Evolutionary conservation across 2,113 vertebrate genomes (phyloP), one percentile per base, ranked within the genome.

Genomic region (Petrocephalus microphthalmus): DNA sequence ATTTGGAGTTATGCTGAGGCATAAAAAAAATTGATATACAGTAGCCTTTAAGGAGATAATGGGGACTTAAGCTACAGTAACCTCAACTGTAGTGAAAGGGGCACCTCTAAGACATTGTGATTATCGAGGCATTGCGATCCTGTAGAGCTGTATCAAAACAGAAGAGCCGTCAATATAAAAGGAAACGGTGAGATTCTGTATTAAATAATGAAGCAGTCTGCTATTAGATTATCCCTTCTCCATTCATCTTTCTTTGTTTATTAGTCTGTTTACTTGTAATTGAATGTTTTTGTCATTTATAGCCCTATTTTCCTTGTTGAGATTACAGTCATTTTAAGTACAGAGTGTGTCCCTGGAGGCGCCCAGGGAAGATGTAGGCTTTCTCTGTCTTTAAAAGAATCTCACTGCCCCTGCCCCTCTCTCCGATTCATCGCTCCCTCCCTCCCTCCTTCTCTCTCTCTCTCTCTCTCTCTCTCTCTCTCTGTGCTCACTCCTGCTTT

Each of bases 311-410:
- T 87, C 60, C 71, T 42, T 67, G 47, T 57, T 89, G 84, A 85
- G 29, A 82, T 51, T 87, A 52, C 51, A 78, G 64, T 57, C 78
- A 89, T 89, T 89, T 86, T 19, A 91, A 90, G 45, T 56, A 49
- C 74, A 88, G 88, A 37, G 57, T 74, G 54, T 90, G 84, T 89
- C 89, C 78, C 67, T 87, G 37, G 33, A 88, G 91, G 89, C 64
- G 54, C 87, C 67, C 56, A 54, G n/a, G 25, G 85, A 71, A 85
- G 71, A 91, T 88, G 87, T 87, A 89, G 25, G 84, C 84, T 89
- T 88, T 37, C 87, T 81, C 74, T 88, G 45, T 87, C 84, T n/a
- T 25, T 83, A 81, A 47, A 54, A 11, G 51, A 64, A 45, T 17
- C 88, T 89, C 56, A 89, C 37, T 88, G 74, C 57, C 87, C 84